Evolutionary conservation across 2,113 vertebrate species (phyloP).

Genomic region (Isichthys henryi): DNA sequence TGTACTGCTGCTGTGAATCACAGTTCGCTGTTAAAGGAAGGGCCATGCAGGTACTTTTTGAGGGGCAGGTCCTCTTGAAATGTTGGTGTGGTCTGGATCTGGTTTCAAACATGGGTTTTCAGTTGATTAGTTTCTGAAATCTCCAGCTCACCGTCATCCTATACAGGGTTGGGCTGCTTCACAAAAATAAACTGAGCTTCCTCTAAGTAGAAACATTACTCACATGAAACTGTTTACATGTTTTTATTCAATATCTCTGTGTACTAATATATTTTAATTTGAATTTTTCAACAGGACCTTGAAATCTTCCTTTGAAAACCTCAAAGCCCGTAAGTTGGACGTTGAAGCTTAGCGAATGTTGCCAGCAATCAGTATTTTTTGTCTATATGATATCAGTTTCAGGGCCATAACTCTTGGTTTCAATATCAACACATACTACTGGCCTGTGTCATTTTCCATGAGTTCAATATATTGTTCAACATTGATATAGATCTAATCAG

Average conservation of each 20-base stretch:
- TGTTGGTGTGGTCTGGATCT: neutral
- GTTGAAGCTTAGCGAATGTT: neutral
- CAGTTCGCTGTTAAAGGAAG: neutral
- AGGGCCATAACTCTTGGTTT: neutral
- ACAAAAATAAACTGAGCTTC: neutral
- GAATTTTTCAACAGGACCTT: conserved; percentile 54
- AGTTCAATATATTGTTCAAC: neutral
- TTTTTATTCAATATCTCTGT: neutral
- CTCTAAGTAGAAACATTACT: neutral
- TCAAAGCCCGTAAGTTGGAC: conserved; percentile 69
- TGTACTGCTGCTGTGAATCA: neutral
- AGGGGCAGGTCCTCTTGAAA: neutral
- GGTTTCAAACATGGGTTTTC: neutral
- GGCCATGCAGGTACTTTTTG: neutral
- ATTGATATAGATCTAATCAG: neutral
- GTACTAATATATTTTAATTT: neutral
- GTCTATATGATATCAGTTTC: neutral
- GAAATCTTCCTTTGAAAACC: conserved; percentile 64
- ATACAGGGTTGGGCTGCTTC: neutral
- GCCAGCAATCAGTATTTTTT: neutral
- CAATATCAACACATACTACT: neutral
- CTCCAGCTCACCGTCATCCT: neutral
- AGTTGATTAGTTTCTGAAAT: neutral
- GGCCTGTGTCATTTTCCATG: neutral
- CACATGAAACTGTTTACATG: neutral